Conservation (phyloP, 2,113 vertebrate species). For the Piprites chloris region DNA sequence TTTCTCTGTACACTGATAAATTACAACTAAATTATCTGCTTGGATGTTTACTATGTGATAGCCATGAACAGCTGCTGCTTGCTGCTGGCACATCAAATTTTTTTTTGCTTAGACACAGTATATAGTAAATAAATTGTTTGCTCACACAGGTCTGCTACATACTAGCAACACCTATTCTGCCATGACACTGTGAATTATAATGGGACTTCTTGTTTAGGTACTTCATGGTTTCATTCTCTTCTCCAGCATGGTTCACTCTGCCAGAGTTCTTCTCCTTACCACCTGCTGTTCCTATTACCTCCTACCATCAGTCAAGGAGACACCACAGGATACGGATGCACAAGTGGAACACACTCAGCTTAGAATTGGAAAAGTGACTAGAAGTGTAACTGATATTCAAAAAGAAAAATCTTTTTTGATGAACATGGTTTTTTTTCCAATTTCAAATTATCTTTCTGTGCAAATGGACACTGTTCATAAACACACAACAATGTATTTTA, state of each 20-base stretch:
- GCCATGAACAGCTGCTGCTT: background rate
- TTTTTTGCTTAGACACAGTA: background rate
- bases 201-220: background rate
- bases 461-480: background rate
- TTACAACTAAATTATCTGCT: background rate
- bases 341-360: background rate
- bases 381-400: background rate
- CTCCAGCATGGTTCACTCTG: background rate
- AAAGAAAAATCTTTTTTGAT: background rate
- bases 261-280: background rate
- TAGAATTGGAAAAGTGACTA: background rate
- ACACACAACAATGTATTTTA: background rate
- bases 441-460: background rate
- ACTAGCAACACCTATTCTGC: background rate
- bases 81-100: background rate
- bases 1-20: background rate
- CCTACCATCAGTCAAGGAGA: background rate
- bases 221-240: background rate
- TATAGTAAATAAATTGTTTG: background rate
- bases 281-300: background rate
- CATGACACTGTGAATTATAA: background rate
- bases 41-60: background rate
- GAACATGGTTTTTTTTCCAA: background rate
- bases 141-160: background rate
- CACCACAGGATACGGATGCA: background rate